These are phyloP conservation scores for Rhinogobio ventralis DNA, from an alignment of 2,797 vertebrate genomes.

Conservation along the genomic window DNA sequence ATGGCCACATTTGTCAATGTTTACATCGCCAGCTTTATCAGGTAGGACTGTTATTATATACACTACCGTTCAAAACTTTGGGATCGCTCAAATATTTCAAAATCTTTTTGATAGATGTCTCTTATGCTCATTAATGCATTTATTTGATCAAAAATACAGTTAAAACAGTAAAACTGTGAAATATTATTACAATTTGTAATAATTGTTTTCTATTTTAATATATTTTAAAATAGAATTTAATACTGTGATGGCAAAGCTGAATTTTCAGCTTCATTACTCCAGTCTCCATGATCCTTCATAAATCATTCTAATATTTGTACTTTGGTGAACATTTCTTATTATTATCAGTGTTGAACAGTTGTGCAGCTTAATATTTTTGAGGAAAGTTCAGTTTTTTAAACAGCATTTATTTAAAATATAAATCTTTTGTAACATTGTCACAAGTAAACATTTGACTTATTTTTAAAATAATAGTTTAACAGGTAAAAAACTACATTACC, in stretches of 20 bases:
- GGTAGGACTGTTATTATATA: slow-evolving; percentile 72
- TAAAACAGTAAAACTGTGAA: neutral
- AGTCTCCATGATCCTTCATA: neutral
- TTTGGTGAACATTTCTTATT: neutral
- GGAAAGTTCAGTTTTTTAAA: neutral
- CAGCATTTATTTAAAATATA: no score
- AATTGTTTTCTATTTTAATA: neutral
- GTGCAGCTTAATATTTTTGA: neutral
- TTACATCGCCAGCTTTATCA: slow-evolving; percentile 99
- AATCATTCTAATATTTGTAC: neutral
- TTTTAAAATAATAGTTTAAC: no score
- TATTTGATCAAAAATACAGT: neutral
- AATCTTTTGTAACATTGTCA: no score
- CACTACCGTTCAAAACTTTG: neutral
- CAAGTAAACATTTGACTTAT: no score
- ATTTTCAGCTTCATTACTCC: neutral
- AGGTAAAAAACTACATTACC: neutral
- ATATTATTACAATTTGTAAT: neutral
- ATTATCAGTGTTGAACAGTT: neutral
- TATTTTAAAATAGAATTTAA: neutral
- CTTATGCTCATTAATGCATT: neutral
- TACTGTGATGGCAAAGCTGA: neutral
- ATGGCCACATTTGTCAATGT: slow-evolving; percentile 99
- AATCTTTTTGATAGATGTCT: neutral
- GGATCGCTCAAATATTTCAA: neutral